Evolutionary conservation across 2,113 vertebrate genomes (phyloP), one percentile per base, ranked within the genome.

Genomic region (Nyctereutes procyonoides): DNA sequence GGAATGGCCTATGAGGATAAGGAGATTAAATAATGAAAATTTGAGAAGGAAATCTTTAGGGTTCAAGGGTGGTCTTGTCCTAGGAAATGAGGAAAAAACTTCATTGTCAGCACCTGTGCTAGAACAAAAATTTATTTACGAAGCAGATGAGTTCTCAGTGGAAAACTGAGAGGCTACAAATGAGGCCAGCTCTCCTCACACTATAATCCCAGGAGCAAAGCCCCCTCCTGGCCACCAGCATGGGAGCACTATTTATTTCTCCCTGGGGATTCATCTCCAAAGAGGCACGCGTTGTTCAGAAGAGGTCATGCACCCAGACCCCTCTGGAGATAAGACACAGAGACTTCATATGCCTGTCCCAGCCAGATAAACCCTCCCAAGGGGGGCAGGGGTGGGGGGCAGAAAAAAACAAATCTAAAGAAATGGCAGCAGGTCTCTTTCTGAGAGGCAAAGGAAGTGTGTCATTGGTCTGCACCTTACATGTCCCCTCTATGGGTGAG

Each of bases 221-320:
- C 26, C 56, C 48, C 14, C 26, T 74, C 74, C n/a, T 7, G 15
- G 5, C 15, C 58, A 76, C 79, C 67, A 4, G 2, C 8, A 17
- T 0, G 38, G 3, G 24, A 17, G 26, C 35, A 58, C n/a, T 28
- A 1, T 38, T 62, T 62, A 15, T 17, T 43, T 67, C 14, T 71
- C 17, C 24, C 19, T 15, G 6, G 12, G 26, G 71, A 67, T 38
- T 53, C 69, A 43, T 30, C 20, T 28, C 81, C n/a, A 11, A 22
- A 65, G 38, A 9, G 4, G 22, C 14, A 60, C 0, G 6, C 0
- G 0, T 22, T 55, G 19, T 48, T 74, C 11, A 38, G 28, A 35
- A 43, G 13, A 20, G 2, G 30, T 38, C n/a, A 4, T 0, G 0
- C 0, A 0, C 20, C 63, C 69, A 32, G 62, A 38, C 32, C n/a